phyloP scores from a whole-genome alignment of 2,888 invertebrate species.

The Cheilosia urbana region DNA sequence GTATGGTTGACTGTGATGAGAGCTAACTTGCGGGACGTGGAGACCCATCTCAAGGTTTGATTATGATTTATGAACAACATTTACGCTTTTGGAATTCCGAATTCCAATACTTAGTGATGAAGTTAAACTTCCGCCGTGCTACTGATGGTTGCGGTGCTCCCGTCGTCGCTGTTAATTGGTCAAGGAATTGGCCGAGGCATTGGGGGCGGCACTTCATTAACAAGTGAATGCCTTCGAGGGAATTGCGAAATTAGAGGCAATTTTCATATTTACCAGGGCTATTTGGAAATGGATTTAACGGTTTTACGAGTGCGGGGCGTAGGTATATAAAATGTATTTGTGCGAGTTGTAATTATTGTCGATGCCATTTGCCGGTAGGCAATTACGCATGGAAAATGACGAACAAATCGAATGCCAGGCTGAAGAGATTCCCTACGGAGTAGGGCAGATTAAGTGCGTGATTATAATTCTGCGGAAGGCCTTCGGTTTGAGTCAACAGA shows the following conservation, averaged over 20 bases:
- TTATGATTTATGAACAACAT: conserved; percentile 73
- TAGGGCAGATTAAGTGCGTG: too few species aligned
- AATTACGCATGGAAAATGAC: too few species aligned
- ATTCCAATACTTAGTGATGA: conserved; percentile 59
- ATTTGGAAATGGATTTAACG: background rate
- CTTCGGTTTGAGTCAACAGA: too few species aligned
- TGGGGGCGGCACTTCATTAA: conserved; percentile 14
- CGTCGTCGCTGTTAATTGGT: conserved; percentile 26
- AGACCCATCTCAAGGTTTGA: conserved; percentile 61
- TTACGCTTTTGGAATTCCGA: conserved; percentile 66
- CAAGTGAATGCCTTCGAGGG: conserved; percentile 18
- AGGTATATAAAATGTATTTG: background rate
- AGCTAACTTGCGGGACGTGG: conserved; percentile 51
- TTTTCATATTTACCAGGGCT: conserved; percentile 1
- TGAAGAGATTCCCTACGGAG: too few species aligned
- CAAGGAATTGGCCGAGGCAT: conserved; percentile 22
- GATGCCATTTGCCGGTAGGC: background rate
- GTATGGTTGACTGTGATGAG: conserved; percentile 47
- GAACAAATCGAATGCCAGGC: too few species aligned
- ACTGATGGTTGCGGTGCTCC: background rate
- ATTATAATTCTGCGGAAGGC: too few species aligned
- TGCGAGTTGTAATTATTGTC: conserved; percentile 21
- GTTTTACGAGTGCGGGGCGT: background rate
- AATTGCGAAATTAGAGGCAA: conserved; percentile 37
- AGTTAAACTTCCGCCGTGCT: conserved; percentile 34